Conservation (phyloP, 2,888 invertebrate species). For the Tetragonisca angustula region DNA sequence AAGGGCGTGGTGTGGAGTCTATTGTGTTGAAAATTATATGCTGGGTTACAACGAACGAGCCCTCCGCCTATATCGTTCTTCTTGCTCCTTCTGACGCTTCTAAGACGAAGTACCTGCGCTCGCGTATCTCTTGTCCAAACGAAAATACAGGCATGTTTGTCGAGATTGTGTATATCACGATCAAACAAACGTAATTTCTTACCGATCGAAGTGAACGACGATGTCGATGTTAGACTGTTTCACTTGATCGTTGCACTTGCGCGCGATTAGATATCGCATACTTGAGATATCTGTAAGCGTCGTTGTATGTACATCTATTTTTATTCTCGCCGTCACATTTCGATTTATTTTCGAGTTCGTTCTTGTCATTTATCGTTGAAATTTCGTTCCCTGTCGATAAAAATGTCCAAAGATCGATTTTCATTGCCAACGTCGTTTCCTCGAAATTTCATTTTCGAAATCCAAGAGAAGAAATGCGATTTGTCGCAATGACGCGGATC, state of each 20-base stretch:
- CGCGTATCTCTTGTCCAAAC: neutral
- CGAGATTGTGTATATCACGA: neutral
- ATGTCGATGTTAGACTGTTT: neutral
- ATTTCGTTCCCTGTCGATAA: neutral
- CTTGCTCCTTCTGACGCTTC: neutral
- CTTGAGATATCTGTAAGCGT: neutral
- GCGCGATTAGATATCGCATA: constrained; percentile 8
- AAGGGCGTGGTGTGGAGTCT: constrained; percentile 53
- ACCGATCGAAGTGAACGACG: neutral
- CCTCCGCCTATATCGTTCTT: constrained; percentile 25
- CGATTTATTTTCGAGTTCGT: neutral
- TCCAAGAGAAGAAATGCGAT: neutral
- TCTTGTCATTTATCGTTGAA: neutral
- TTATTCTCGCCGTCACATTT: neutral
- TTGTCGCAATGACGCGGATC: neutral
- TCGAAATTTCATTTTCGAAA: no score
- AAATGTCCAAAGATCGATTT: neutral
- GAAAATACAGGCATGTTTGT: neutral
- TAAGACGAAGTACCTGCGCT: neutral
- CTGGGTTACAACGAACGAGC: constrained; percentile 41
- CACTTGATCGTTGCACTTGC: constrained; percentile 6
- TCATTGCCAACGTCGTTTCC: neutral
- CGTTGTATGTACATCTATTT: neutral
- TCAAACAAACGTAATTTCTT: neutral
- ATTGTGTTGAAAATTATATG: constrained; percentile 64